These are phyloP conservation scores for Alcis repandata DNA, from an alignment of 2,888 invertebrate species.

Conservation along the genomic window DNA sequence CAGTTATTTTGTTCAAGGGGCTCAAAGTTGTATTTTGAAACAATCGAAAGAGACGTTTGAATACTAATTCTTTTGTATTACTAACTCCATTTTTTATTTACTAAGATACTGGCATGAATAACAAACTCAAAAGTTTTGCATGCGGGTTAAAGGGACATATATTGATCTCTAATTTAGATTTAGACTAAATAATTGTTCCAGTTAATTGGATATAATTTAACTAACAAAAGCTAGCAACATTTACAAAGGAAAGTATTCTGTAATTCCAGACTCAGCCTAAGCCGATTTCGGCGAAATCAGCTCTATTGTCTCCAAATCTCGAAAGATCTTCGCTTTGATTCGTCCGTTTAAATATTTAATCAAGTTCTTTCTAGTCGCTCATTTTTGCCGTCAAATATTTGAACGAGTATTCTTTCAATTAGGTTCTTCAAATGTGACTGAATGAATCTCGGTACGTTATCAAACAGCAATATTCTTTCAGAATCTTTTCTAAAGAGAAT, in stretches of 20 bases:
- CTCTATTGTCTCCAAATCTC: slow-evolving; percentile 28
- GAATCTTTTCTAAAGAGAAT: slow-evolving; percentile 4
- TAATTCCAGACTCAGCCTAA: slow-evolving; percentile 59
- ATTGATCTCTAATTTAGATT: slow-evolving; percentile 5
- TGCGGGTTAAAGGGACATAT: slow-evolving; percentile 24
- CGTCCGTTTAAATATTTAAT: slow-evolving; percentile 32
- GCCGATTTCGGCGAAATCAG: slow-evolving; percentile 39
- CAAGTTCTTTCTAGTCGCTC: slow-evolving; percentile 30
- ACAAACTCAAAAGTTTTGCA: background rate
- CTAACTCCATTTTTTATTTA: background rate
- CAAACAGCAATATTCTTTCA: slow-evolving; percentile 9
- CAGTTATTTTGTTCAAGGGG: background rate
- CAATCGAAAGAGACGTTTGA: background rate
- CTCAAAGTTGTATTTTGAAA: background rate
- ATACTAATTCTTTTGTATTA: background rate
- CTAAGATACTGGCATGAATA: background rate
- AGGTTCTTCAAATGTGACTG: slow-evolving; percentile 21
- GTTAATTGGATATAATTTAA: slow-evolving; percentile 49
- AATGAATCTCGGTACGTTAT: slow-evolving; percentile 12
- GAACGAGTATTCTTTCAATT: slow-evolving; percentile 41
- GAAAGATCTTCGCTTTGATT: slow-evolving; percentile 33
- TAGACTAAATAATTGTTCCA: slow-evolving; percentile 20
- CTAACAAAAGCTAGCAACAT: slow-evolving; percentile 54
- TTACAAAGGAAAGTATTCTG: slow-evolving; percentile 59
- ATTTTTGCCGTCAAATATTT: slow-evolving; percentile 45